These are phyloP conservation scores for Illadopsis cleaveri DNA, from an alignment of 2,113 vertebrate genomes.

Conservation along the genomic window DNA sequence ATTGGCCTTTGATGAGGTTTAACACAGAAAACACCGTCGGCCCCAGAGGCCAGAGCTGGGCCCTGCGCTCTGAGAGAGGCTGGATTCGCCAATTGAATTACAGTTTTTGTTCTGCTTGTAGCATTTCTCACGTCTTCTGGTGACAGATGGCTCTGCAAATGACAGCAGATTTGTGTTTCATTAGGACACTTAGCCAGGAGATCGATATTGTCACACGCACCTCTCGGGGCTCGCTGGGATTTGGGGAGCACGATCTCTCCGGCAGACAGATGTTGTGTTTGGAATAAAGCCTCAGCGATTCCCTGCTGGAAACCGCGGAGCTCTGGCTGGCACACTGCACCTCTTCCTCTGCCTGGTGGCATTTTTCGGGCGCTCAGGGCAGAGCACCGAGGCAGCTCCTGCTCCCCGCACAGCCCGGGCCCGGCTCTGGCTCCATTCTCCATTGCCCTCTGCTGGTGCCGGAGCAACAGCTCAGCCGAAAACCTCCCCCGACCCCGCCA, in stretches of 20 bases:
- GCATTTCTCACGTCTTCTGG: conserved; percentile 38
- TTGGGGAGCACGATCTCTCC: neutral
- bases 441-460: conserved; percentile 53
- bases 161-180: conserved; percentile 62
- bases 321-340: neutral
- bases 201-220: conserved; percentile 16
- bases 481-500: neutral
- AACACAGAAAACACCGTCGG: neutral
- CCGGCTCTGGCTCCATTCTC: neutral
- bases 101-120: conserved; percentile 60
- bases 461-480: neutral
- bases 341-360: rapidly evolving
- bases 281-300: conserved; percentile 23
- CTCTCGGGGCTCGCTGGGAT: neutral
- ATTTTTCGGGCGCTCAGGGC: neutral
- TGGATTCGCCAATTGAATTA: conserved; percentile 33
- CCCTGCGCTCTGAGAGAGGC: neutral
- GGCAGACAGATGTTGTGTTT: neutral
- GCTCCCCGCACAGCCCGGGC: neutral
- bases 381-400: neutral
- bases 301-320: neutral
- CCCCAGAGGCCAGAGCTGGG: neutral
- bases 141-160: conserved; percentile 71
- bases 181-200: conserved; percentile 47
- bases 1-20: neutral